A percentile compares a stretch with the other conserved stretches of the same genome.
Evolutionary conservation across 2,888 invertebrate genomes (phyloP).

Genomic region (Xylophagus ater): DNA sequence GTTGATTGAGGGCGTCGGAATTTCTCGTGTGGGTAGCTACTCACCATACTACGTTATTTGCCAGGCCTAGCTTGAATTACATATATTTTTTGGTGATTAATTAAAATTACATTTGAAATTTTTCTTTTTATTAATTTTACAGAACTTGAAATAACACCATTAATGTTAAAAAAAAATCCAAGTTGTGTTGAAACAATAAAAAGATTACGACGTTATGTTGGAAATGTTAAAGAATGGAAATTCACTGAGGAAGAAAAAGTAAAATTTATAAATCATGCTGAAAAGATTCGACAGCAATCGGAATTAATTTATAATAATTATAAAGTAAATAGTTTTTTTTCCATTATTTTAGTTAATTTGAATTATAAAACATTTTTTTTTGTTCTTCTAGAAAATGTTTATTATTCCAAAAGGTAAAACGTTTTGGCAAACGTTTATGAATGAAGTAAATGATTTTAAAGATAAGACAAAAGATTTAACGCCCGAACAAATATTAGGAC

Average conservation of each 20-base stretch:
- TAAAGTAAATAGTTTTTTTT: slow-evolving; percentile 20
- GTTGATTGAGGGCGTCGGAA: too few relatives aligned
- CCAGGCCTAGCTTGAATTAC: too few relatives aligned
- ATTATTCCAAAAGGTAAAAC: slow-evolving; percentile 48
- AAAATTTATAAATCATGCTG: slow-evolving; percentile 55
- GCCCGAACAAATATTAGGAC: slow-evolving; percentile 5
- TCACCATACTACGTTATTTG: too few relatives aligned
- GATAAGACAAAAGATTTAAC: slow-evolving; percentile 44
- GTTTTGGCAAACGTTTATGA: slow-evolving; percentile 62
- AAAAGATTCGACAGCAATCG: slow-evolving; percentile 57
- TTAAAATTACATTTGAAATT: too few relatives aligned
- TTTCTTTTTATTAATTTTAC: too few relatives aligned
- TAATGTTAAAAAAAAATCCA: slow-evolving; percentile 74
- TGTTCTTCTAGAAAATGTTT: slow-evolving; percentile 46
- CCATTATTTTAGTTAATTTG: background rate
- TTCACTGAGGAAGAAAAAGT: slow-evolving; percentile 48
- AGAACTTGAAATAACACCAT: slow-evolving; percentile 42
- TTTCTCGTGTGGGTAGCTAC: too few relatives aligned
- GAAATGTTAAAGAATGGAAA: slow-evolving; percentile 66
- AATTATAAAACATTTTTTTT: slow-evolving; percentile 7
- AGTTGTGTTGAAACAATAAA: slow-evolving; percentile 67
- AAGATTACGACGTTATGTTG: slow-evolving; percentile 64
- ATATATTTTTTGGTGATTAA: too few relatives aligned
- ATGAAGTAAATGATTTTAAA: slow-evolving; percentile 56
- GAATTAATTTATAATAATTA: slow-evolving; percentile 41